Base-by-base conservation (phyloP, 2,888 invertebrate species). In the Amiota minor region DNA sequence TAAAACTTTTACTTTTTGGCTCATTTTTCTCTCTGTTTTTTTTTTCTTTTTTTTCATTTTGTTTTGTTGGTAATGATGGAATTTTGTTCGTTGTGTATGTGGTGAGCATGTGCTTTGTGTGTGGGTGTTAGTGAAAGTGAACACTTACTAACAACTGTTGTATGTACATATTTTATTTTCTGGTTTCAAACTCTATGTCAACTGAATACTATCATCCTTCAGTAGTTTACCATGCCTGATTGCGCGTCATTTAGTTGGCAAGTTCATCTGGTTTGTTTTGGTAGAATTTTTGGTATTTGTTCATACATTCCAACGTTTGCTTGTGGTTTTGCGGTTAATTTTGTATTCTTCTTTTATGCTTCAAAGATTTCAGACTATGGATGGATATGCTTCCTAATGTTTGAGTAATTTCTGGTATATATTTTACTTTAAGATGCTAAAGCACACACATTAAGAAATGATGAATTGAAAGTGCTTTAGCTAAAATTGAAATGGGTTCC, bases 301-400 rank as follows among this genome's bases (percentile, higher is more conserved):
- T 56, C 2, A 12, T 20, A 20, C 18, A 11, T 59, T 59, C 12
- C 11, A 12, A 16, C 59, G n/a, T 59, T 55, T 61, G 61, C 23
- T 62, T 62, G 18, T 65, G 65, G 65, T 47, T 47, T 47, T 65
- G 65, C 18, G 56, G 18, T 56, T 56, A n/a, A 55, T 71, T 79
- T 75, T 81, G 75, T 65, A 64, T 79, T 79, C 70, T 80, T 80
- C 71, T 83, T 84, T 83, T 79, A 77, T 81, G 82, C 84, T 77
- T 81, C 67, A 84, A 81, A 83, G 80, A 77, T 76, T 79, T 71
- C 71, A 73, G 59, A 72, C 70, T 73, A 6, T 35, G 35, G 6
- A 35, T 35, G 35, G 23, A 23, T 3, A 35, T 35, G 35, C 6
- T 35, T 35, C 3, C 3, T 23, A 23, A 3, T 1, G 23, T 23